These are phyloP conservation scores for Morus bassanus DNA, from an alignment of 2,797 vertebrate species.

Conservation along the genomic window DNA sequence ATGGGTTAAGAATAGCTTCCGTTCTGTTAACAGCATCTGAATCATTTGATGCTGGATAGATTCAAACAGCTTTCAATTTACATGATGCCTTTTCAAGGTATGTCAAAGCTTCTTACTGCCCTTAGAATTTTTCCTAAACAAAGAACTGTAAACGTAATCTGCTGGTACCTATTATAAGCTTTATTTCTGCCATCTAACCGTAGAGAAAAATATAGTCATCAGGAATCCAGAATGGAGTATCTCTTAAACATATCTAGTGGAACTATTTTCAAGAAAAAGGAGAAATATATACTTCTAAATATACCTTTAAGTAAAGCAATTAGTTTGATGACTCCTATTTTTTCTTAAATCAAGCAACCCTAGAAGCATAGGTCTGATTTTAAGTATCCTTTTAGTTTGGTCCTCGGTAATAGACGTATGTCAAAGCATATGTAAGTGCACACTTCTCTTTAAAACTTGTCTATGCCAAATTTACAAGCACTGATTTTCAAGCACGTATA, in stretches of 20 bases:
- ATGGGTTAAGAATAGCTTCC: not conserved
- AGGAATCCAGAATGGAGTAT: not conserved
- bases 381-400: not conserved
- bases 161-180: not conserved
- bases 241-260: not conserved
- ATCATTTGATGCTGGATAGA: not conserved
- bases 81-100: not conserved
- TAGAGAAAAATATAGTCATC: not conserved
- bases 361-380: not conserved
- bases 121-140: not conserved
- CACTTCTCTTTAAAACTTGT: constrained; percentile 42
- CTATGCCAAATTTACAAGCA: constrained; percentile 34
- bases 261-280: not conserved
- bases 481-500: constrained; percentile 10
- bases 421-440: constrained; percentile 30
- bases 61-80: not conserved
- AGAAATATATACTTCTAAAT: not conserved
- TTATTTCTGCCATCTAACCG: not conserved
- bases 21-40: not conserved
- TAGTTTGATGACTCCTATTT: not conserved
- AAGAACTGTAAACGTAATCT: not conserved
- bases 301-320: not conserved
- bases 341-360: not conserved
- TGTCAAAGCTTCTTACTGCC: not conserved
- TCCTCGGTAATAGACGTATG: not conserved